These are phyloP conservation scores for Anabas testudineus DNA, from an alignment of 2,797 vertebrate genomes.

Conservation along the genomic window DNA sequence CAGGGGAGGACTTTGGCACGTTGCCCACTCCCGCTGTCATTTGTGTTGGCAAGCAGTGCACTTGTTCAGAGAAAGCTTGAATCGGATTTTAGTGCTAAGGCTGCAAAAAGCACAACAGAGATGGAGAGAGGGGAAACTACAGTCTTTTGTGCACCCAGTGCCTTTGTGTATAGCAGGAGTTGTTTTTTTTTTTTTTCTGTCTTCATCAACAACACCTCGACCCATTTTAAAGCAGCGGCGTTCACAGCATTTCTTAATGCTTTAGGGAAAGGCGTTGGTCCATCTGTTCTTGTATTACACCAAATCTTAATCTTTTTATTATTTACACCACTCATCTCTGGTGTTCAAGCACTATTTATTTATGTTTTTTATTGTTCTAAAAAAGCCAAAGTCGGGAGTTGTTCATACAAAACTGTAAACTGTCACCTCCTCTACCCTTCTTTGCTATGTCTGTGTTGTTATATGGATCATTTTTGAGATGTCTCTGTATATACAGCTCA, in stretches of 20 bases:
- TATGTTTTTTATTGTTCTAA: constrained; percentile 18
- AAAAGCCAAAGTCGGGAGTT: constrained; percentile 4
- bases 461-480: constrained; percentile 1
- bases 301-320: constrained; percentile 13
- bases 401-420: background rate
- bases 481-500: constrained; percentile 16
- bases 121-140: constrained; percentile 60
- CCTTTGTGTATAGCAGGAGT: constrained; percentile 61
- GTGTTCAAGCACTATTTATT: background rate
- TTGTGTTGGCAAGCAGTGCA: constrained; percentile 80
- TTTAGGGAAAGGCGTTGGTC: constrained; percentile 38
- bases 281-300: constrained; percentile 36
- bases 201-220: constrained; percentile 55
- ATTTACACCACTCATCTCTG: constrained; percentile 19
- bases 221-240: constrained; percentile 43
- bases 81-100: constrained; percentile 85
- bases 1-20: constrained; percentile 75
- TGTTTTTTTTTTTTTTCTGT: constrained; percentile 67
- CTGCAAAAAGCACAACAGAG: constrained; percentile 81
- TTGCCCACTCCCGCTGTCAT: constrained; percentile 81
- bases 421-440: too few species aligned
- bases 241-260: constrained; percentile 46
- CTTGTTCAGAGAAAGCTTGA: constrained; percentile 83
- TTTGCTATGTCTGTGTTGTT: constrained; percentile 1
- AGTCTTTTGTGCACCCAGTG: constrained; percentile 62